A percentile compares a stretch with the other conserved stretches of the same genome.
These are phyloP conservation scores for Halictus rubicundus DNA, from an alignment of 1,140 invertebrate genomes.

Conservation along the genomic window DNA sequence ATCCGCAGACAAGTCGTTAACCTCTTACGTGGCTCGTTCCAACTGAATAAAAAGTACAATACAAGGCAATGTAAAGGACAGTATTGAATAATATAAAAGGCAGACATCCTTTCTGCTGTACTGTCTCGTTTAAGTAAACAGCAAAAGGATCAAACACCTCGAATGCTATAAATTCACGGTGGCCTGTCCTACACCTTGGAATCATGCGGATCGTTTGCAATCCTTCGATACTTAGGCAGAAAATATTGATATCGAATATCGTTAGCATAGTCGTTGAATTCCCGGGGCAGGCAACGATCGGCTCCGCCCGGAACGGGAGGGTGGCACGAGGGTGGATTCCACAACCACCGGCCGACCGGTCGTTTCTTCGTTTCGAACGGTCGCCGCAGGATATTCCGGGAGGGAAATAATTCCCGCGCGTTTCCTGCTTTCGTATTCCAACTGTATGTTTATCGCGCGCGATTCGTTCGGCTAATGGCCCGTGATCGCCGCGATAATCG, in stretches of 20 bases:
- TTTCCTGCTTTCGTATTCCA: constrained; percentile 24
- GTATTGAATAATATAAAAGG: too few species aligned
- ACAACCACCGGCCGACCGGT: neutral
- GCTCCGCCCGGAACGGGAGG: neutral
- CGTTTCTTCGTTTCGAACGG: too few species aligned
- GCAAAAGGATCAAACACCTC: too few species aligned
- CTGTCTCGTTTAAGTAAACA: too few species aligned
- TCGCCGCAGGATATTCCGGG: constrained; percentile 13
- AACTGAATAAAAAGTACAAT: too few species aligned
- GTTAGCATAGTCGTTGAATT: neutral
- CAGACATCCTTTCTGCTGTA: too few species aligned
- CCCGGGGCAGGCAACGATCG: neutral
- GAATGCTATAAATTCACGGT: too few species aligned
- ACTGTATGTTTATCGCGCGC: constrained; percentile 45
- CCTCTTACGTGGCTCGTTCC: too few species aligned
- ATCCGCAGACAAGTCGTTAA: too few species aligned
- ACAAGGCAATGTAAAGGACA: too few species aligned
- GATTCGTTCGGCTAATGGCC: constrained; percentile 54
- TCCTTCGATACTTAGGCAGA: neutral
- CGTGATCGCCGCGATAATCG: constrained; percentile 54
- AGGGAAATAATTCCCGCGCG: constrained; percentile 31
- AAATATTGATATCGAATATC: neutral
- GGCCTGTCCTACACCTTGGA: neutral
- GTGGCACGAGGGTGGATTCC: neutral
- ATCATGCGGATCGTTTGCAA: neutral